Evolutionary conservation across 64 coral and sea anemone species (phyloP).

Genomic region (Pachyseris speciosa): DNA sequence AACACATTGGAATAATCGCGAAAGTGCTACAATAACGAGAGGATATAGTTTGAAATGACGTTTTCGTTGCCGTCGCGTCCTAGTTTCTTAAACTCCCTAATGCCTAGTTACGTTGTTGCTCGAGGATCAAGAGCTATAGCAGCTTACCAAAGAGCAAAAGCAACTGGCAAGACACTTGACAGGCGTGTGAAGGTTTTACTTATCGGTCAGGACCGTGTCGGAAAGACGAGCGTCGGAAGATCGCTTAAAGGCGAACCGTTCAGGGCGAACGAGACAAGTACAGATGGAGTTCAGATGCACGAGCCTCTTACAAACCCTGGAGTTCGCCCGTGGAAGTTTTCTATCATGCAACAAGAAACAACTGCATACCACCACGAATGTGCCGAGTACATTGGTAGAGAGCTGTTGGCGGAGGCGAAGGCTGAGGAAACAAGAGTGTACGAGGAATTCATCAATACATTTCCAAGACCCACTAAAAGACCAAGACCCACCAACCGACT

Average conservation of each 20-base stretch:
- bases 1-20: no score
- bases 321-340: slow-evolving; percentile 21
- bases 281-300: slow-evolving; percentile 20
- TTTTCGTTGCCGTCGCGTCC: no score
- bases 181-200: slow-evolving; percentile 42
- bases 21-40: no score
- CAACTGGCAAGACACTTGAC: slow-evolving; percentile 32
- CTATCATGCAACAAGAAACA: neutral
- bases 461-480: neutral
- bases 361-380: slow-evolving; percentile 28
- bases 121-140: neutral
- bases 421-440: slow-evolving; percentile 12
- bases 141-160: slow-evolving; percentile 50
- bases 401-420: slow-evolving; percentile 5
- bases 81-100: no score
- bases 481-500: neutral
- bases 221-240: slow-evolving; percentile 54
- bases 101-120: neutral
- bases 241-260: slow-evolving; percentile 26
- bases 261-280: neutral
- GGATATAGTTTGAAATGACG: no score
- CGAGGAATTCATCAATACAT: neutral
- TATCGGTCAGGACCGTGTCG: slow-evolving; percentile 54
- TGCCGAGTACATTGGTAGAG: neutral
- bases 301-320: neutral